phyloP scores from a whole-genome alignment of 2,113 vertebrate genomes.

The Epinephelus cyanopodus region DNA sequence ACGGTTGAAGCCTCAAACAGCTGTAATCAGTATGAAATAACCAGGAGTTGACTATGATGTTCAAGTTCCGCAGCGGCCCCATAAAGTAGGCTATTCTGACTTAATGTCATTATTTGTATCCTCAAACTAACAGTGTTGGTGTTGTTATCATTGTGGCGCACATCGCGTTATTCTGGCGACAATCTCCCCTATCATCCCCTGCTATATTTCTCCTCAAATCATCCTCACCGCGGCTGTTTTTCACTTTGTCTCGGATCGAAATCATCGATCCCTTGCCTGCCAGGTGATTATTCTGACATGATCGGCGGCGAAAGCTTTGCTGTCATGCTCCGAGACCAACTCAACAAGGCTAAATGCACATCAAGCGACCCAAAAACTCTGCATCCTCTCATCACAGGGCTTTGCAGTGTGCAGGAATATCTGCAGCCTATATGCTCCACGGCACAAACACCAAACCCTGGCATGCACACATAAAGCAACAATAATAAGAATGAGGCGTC shows the following conservation, averaged over 20 bases:
- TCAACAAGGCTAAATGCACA: conserved; percentile 23
- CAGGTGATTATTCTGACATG: conserved; percentile 23
- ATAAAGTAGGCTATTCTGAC: neutral
- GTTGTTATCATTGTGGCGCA: neutral
- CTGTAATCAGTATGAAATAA: neutral
- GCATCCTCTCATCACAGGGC: conserved; percentile 40
- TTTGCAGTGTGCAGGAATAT: conserved; percentile 7
- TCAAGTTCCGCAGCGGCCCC: neutral
- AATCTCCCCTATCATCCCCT: neutral
- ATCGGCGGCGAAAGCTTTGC: neutral
- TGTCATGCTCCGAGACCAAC: conserved; percentile 33
- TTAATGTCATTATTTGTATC: neutral
- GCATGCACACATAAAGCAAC: neutral
- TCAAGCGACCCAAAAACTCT: conserved; percentile 29
- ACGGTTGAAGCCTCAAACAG: neutral
- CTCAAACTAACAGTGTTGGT: neutral
- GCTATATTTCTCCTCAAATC: neutral
- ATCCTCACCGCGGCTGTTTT: conserved; percentile 5
- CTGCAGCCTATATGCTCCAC: conserved; percentile 28
- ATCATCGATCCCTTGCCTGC: conserved; percentile 14
- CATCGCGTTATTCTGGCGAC: conserved; percentile 1
- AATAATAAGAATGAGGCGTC: neutral
- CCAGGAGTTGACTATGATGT: neutral
- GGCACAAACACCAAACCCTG: neutral
- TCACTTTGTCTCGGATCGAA: conserved; percentile 43